Conservation (phyloP, 1,140 invertebrate genomes). For the Euwallacea similis region DNA sequence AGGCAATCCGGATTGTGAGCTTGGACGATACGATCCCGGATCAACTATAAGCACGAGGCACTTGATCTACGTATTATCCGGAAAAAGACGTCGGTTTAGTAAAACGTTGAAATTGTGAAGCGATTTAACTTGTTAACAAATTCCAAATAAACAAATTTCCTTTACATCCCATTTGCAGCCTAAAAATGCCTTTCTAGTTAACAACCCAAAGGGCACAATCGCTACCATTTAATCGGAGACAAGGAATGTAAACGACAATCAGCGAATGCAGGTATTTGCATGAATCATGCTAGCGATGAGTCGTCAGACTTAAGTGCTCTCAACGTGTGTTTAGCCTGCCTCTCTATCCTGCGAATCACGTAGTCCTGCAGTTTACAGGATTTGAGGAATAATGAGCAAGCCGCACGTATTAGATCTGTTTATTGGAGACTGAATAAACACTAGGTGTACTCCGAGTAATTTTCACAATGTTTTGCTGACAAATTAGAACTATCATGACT, state of each 20-base stretch:
- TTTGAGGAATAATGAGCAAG: background rate
- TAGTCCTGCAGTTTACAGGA: conserved; percentile 18
- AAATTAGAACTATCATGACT: too few relatives aligned
- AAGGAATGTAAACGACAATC: conserved; percentile 24
- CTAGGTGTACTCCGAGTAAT: background rate
- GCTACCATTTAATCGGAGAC: conserved; percentile 13
- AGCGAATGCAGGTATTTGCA: conserved; percentile 29
- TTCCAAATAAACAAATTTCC: too few relatives aligned
- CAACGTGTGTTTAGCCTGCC: conserved; percentile 21
- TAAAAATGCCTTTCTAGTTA: background rate
- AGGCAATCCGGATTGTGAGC: too few relatives aligned
- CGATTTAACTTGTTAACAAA: too few relatives aligned
- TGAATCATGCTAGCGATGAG: conserved; percentile 14
- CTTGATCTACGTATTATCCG: too few relatives aligned
- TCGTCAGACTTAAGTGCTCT: conserved; percentile 24
- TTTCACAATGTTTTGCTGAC: background rate
- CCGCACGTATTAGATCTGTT: conserved; percentile 8
- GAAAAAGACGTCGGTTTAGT: too few relatives aligned
- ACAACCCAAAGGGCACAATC: background rate
- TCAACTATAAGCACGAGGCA: too few relatives aligned
- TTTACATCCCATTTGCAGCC: background rate
- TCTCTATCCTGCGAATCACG: conserved; percentile 18
- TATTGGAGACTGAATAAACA: conserved; percentile 10
- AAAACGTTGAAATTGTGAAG: too few relatives aligned
- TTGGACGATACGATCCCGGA: too few relatives aligned